Percentiles rank a stretch among this genome's conserved stretches.
Conservation (phyloP, 2,888 invertebrate genomes). For the Bimastos eiseni region DNA sequence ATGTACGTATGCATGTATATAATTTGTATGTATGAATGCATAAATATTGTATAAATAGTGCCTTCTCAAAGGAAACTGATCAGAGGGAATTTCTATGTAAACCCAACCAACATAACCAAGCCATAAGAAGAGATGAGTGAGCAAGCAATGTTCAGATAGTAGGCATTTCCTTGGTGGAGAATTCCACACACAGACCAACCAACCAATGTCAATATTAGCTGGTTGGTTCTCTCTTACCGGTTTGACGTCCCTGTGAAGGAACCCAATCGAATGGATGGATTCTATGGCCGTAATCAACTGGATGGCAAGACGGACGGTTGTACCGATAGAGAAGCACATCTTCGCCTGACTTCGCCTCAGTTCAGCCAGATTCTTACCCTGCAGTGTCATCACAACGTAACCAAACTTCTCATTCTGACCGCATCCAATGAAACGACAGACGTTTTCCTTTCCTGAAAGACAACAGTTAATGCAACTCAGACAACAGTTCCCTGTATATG, state of each 20-base stretch:
- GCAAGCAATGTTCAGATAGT: no score
- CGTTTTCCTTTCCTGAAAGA: conserved; percentile 84
- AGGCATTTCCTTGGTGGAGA: no score
- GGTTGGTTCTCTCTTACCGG: conserved; percentile 66
- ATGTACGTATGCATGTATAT: no score
- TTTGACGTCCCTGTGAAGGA: conserved; percentile 97
- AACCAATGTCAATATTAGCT: background rate
- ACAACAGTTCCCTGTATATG: background rate
- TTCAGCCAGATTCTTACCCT: conserved; percentile 95
- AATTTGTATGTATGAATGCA: no score
- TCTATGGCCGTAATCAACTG: conserved; percentile 89
- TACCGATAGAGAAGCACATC: conserved; percentile 94
- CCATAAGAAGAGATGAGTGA: no score
- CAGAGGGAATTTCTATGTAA: no score
- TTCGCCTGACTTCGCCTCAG: conserved; percentile 87
- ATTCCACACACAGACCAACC: no score
- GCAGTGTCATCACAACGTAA: conserved; percentile 98
- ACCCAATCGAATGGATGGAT: conserved; percentile 96
- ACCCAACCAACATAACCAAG: no score
- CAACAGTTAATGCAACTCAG: background rate
- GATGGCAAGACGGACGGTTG: conserved; percentile 87
- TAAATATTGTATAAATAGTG: no score
- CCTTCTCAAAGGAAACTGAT: no score
- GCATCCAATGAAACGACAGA: conserved; percentile 98
- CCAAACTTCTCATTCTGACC: conserved; percentile 98